phyloP scores from a whole-genome alignment of 2,113 vertebrate genomes.

The Strigops habroptila region DNA sequence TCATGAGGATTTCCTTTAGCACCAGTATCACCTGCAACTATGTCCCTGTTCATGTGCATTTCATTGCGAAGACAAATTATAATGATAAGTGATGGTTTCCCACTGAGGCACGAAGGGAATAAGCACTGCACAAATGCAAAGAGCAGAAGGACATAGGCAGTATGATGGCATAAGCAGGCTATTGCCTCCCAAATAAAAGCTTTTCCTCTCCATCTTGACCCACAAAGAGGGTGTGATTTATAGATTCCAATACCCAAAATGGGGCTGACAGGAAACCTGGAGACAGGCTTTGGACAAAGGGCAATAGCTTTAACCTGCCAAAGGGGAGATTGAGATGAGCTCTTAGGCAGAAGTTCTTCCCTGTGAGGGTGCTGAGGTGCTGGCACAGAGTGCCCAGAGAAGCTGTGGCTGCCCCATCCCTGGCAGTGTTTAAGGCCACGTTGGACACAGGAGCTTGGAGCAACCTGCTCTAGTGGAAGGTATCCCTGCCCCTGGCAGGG shows the following conservation, averaged over 20 bases:
- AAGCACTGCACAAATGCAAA: background rate
- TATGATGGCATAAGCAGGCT: background rate
- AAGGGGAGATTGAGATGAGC: background rate
- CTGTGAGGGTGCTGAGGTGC: too few relatives aligned
- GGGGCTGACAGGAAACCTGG: background rate
- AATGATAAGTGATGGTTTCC: background rate
- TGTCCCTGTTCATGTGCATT: background rate
- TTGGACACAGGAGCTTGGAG: background rate
- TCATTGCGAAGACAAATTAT: background rate
- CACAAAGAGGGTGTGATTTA: background rate
- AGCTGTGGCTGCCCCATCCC: too few relatives aligned
- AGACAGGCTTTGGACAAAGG: background rate
- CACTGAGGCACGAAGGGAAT: background rate
- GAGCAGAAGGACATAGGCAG: background rate
- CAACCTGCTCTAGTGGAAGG: background rate
- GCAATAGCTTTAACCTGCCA: background rate
- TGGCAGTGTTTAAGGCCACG: too few relatives aligned
- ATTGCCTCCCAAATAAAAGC: background rate
- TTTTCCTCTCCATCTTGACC: background rate
- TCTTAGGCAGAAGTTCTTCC: background rate
- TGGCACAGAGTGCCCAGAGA: too few relatives aligned
- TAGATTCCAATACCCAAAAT: background rate
- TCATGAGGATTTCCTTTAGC: background rate
- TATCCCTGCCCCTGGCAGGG: background rate
- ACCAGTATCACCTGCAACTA: background rate